Conservation (phyloP, 2,888 invertebrate genomes). For the Drosophila subsilvestris region DNA sequence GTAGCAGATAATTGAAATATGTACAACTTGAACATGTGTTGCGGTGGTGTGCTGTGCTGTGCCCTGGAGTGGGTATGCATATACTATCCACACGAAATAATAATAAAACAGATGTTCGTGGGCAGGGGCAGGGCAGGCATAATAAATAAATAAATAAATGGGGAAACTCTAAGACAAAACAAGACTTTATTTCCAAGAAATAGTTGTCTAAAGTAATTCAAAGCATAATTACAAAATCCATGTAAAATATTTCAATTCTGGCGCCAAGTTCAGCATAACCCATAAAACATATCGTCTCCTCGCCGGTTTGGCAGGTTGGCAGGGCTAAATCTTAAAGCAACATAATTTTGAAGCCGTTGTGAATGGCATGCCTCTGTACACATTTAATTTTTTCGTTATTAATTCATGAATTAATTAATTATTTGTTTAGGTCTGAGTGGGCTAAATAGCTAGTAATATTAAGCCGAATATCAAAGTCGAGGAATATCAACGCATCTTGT, state of each 20-base stretch:
- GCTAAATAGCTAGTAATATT: too few relatives aligned
- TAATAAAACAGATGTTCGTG: conserved; percentile 30
- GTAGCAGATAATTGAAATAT: conserved; percentile 62
- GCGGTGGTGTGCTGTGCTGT: conserved; percentile 9
- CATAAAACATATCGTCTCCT: too few relatives aligned
- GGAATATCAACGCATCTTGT: too few relatives aligned
- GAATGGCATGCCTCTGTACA: too few relatives aligned
- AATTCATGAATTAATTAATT: too few relatives aligned
- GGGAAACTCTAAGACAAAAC: not conserved
- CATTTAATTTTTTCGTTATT: too few relatives aligned
- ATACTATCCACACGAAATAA: conserved; percentile 38
- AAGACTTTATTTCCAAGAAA: not conserved
- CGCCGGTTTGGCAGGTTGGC: too few relatives aligned
- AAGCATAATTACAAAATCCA: not conserved
- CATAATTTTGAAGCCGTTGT: too few relatives aligned
- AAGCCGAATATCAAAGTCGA: too few relatives aligned
- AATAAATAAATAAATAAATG: conserved; percentile 49
- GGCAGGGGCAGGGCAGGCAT: conserved; percentile 22
- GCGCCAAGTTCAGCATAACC: not conserved
- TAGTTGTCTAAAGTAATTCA: conserved; percentile 5
- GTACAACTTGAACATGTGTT: conserved; percentile 56
- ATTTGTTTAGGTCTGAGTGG: too few relatives aligned
- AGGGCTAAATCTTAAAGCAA: too few relatives aligned
- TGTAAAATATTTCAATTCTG: not conserved
- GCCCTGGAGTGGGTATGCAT: conserved; percentile 53